A percentile compares a stretch with the other conserved stretches of the same genome.
Conservation (phyloP, 2,888 invertebrate species). For the Vandiemenella viatica region DNA sequence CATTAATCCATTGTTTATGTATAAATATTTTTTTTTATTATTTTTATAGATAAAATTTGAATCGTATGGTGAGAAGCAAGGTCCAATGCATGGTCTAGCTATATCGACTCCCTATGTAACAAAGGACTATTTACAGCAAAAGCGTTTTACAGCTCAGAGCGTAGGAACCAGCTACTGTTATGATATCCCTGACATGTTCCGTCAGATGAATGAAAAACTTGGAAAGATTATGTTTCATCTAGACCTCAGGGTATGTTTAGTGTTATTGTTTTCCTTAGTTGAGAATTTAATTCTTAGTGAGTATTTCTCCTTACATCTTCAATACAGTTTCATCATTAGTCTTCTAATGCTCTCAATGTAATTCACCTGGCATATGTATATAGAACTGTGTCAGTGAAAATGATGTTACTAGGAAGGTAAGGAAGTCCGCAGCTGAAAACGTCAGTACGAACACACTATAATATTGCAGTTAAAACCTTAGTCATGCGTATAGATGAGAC, state of each 20-base stretch:
- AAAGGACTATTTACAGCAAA: conserved; percentile 92
- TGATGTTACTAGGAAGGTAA: too few species aligned
- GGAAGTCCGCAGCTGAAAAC: too few species aligned
- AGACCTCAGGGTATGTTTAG: conserved; percentile 32
- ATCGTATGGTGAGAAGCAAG: conserved; percentile 74
- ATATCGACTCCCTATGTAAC: conserved; percentile 93
- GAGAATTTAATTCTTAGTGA: neutral
- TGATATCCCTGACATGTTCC: conserved; percentile 96
- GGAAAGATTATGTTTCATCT: conserved; percentile 68
- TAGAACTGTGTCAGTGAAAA: too few species aligned
- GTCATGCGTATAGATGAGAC: too few species aligned
- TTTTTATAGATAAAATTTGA: conserved; percentile 70
- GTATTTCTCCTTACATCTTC: too few species aligned
- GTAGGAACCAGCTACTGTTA: conserved; percentile 88
- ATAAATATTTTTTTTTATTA: neutral
- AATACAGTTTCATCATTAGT: too few species aligned
- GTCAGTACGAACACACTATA: too few species aligned
- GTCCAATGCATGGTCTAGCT: conserved; percentile 82
- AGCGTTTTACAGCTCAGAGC: conserved; percentile 84
- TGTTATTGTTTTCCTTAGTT: neutral
- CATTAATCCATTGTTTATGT: too few species aligned
- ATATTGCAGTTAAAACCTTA: too few species aligned
- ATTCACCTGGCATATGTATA: too few species aligned
- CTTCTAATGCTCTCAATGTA: too few species aligned
- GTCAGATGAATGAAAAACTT: conserved; percentile 77